Evolutionary conservation across 2,113 vertebrate species (phyloP), one percentile per base, ranked within the genome.

Genomic region (Planiliza haematocheilus): DNA sequence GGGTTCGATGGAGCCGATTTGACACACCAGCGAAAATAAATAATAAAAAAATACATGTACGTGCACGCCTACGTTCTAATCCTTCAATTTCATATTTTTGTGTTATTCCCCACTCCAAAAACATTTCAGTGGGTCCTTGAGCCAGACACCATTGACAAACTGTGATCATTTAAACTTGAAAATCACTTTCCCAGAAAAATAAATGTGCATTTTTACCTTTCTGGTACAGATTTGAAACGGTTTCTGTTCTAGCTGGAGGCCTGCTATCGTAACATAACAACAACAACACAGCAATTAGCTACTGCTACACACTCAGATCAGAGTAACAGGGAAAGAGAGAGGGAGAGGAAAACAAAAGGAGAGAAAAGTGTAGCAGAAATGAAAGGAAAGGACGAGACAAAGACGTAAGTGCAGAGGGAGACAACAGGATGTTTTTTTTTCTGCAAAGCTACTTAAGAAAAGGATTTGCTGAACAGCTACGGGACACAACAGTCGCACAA

Each of bases 1-100:
- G 88, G 87, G 79, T 85, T 86, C 53, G 55, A 78, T 39, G 51
- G 57, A 83, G 69, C 60, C 67, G 77, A 89, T 90, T 88, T 63
- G 87, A 92, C 88, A 88, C 83, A 79, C 74, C 58, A 49, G 37
- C 14, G 7, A 49, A 38, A 20, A 72, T 55, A 14, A 52, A 45
- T 30, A 30, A 67, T 48, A 64, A 72, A 57, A 52, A 45, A 8
- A 20, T 2, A 10, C 12, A 39, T 37, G 12, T 7, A 21, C 8
- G 34, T n/a, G 16, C 64, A 38, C 53, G 48, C 2, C 1, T 63
- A 39, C n/a, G 1, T 12, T 53, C 36, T 41, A 36, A 51, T 1
- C 38, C 7, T 14, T 16, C 7, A 0, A 9, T 70, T 65, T 64
- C 41, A 50, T 72, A 43, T 66, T 55, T 24, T 37, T n/a, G 8